These are phyloP conservation scores for Otolemur crassicaudatus DNA, from an alignment of 2,797 vertebrate species.

Conservation along the genomic window DNA sequence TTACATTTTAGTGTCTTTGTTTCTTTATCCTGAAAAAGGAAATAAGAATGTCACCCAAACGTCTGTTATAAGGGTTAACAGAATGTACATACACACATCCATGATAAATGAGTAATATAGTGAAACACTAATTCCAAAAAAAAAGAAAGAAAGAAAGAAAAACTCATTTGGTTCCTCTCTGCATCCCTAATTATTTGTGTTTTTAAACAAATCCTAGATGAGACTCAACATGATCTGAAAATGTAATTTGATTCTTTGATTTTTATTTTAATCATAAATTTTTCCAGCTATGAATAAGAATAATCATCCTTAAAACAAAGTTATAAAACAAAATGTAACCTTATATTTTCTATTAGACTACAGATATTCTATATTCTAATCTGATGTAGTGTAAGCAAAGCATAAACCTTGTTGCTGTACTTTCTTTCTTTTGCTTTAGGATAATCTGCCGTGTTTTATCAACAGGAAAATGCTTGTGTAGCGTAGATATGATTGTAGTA, in stretches of 20 bases:
- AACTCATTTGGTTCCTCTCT: neutral
- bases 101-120: neutral
- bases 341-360: neutral
- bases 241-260: neutral
- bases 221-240: neutral
- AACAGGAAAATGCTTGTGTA: neutral
- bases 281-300: neutral
- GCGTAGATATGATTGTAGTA: neutral
- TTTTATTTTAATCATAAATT: slow-evolving; percentile 43
- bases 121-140: neutral
- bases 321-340: neutral
- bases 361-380: neutral
- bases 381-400: neutral
- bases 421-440: slow-evolving; percentile 14
- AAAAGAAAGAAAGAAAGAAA: neutral
- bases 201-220: neutral
- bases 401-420: neutral
- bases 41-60: neutral
- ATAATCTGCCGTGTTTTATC: neutral
- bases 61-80: neutral
- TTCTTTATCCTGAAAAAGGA: slow-evolving; percentile 19
- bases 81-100: neutral
- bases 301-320: neutral
- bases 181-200: too few species aligned
- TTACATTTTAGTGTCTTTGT: neutral